phyloP scores from a whole-genome alignment of 35 echinoderm and acorn worm species.

The Nesometra sesokonis region DNA sequence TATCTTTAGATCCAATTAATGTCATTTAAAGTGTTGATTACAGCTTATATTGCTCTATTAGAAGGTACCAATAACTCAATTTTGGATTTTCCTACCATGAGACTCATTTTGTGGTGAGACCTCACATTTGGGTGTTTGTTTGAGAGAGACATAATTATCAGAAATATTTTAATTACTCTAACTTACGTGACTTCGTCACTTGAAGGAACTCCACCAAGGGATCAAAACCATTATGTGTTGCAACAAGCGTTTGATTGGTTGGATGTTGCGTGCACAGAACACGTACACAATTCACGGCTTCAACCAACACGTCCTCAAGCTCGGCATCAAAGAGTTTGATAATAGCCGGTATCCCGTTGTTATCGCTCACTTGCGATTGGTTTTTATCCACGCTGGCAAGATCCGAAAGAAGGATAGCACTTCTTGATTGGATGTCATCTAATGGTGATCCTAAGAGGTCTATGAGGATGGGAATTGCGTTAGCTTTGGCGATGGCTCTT shows the following conservation, averaged over 20 bases:
- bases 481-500: slow-evolving; percentile 41
- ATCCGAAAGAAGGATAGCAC: slow-evolving; percentile 76
- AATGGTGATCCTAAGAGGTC: slow-evolving; percentile 38
- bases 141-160: too few species aligned
- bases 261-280: slow-evolving; percentile 63
- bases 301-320: slow-evolving; percentile 87
- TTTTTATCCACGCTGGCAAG: slow-evolving; percentile 46
- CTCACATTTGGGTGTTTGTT: too few species aligned
- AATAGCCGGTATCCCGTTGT: slow-evolving; percentile 59
- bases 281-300: slow-evolving; percentile 73
- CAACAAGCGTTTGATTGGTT: slow-evolving; percentile 73
- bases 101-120: too few species aligned
- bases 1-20: too few species aligned
- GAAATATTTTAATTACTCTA: too few species aligned
- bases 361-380: slow-evolving; percentile 45
- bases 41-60: too few species aligned
- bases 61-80: too few species aligned
- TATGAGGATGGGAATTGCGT: slow-evolving; percentile 75
- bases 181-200: slow-evolving; percentile 66
- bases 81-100: too few species aligned
- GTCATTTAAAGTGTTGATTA: too few species aligned
- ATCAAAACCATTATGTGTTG: slow-evolving; percentile 51
- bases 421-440: slow-evolving; percentile 81
- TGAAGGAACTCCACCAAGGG: slow-evolving; percentile 89
- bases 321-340: slow-evolving; percentile 79